Conservation (phyloP, 2,888 invertebrate genomes). For the Agriopis aurantiaria region DNA sequence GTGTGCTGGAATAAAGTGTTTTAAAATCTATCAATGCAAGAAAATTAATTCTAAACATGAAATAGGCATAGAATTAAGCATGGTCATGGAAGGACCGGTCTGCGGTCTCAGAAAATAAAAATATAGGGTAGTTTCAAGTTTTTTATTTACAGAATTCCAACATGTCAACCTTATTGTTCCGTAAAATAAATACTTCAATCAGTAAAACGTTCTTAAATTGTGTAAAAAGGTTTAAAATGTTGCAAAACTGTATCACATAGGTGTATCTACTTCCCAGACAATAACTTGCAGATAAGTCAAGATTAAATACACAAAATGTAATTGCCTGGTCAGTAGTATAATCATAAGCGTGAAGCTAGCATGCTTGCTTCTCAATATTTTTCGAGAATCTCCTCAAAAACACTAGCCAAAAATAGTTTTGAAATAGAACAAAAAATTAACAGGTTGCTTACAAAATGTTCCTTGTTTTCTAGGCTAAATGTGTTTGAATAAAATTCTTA, state of each 20-base stretch:
- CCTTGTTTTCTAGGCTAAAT: not conserved
- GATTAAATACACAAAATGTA: slow-evolving; percentile 35
- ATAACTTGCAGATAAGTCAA: slow-evolving; percentile 27
- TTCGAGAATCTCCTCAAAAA: slow-evolving; percentile 26
- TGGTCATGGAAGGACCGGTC: slow-evolving; percentile 41
- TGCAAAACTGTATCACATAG: slow-evolving; percentile 49
- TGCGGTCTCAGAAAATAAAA: slow-evolving; percentile 35
- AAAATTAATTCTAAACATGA: slow-evolving; percentile 39
- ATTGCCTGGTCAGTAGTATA: slow-evolving; percentile 37
- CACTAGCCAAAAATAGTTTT: slow-evolving; percentile 1
- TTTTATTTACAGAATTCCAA: slow-evolving; percentile 43
- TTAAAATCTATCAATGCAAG: slow-evolving; percentile 40
- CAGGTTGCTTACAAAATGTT: no score
- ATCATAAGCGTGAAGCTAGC: slow-evolving; percentile 27
- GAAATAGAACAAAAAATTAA: not conserved
- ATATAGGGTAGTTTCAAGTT: slow-evolving; percentile 16
- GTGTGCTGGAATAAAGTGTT: not conserved
- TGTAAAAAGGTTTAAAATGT: slow-evolving; percentile 10
- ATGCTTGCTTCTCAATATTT: slow-evolving; percentile 33
- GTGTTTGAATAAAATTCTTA: slow-evolving; percentile 1
- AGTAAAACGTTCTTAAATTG: not conserved
- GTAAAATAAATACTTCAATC: not conserved
- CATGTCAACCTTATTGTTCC: not conserved
- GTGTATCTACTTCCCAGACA: slow-evolving; percentile 29
- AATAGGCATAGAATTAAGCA: slow-evolving; percentile 38